Base-by-base conservation (phyloP, 2,888 invertebrate genomes). In the Harpalus rubripes region DNA sequence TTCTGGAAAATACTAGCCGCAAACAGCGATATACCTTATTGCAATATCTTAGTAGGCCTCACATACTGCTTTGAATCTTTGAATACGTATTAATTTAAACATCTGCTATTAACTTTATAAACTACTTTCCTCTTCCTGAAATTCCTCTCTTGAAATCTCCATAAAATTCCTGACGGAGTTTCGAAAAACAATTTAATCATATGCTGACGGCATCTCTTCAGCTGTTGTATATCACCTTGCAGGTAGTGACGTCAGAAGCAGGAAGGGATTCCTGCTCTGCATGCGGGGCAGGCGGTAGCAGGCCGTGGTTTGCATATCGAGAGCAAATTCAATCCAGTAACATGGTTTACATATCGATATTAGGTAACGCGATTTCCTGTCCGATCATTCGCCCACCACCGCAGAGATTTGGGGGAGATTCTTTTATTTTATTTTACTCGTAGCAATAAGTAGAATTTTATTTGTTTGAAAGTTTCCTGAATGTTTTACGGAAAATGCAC, bases 341-440 rank as follows among this genome's bases (percentile, higher is more conserved):
- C 82, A 72, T n/a, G 72, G 82, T 82, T 82, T 82, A 68, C 82
- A 72, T 82, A 82, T 58, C 72, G 72, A 82, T 68, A 68, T 68
- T 68, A 68, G n/a, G n/a, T 68, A 68, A 68, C 32, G 68, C 39
- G 68, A 68, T 68, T 68, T 68, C 68, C 68, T 39, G 32, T 12
- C 68, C 32, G n/a, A 59, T 52, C 32, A 32, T 32, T 32, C 32
- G 32, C 32, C 59, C 59, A 18, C 63, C 63, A 22, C 22, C 18
- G 22, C 26, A 32, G 68, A 68, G 32, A 39, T 68, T 39, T 7
- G 15, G 15, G 7, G 16, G 15, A 2, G 12, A 52, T 12, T 12
- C 0, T 52, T 52, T 52, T 10, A 52, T 52, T 52, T 52, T 52
- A 12, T 7, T 52, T 12, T 1, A 8, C 5, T 52, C 12, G 10